A percentile compares a stretch with the other conserved stretches of the same genome.
phyloP scores from a whole-genome alignment of 1,140 invertebrate species.

The Musca domestica region DNA sequence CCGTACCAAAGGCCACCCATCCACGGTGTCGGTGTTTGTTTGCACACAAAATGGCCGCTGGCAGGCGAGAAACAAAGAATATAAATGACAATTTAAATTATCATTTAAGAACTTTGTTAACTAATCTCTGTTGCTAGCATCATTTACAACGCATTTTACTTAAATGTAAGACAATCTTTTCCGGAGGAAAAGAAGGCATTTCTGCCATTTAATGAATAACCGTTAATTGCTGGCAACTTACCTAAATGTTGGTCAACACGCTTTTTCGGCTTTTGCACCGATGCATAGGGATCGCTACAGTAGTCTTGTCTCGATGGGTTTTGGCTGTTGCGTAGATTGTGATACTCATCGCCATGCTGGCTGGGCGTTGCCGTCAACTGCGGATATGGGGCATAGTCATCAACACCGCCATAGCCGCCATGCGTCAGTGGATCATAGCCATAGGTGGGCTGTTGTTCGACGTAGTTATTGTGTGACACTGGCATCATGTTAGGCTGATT shows the following conservation, averaged over 20 bases:
- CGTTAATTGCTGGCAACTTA: slow-evolving; percentile 53
- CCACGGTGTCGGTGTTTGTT: no score
- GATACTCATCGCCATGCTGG: slow-evolving; percentile 66
- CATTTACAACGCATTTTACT: no score
- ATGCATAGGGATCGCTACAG: slow-evolving; percentile 79
- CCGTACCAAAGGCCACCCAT: no score
- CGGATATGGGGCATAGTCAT: slow-evolving; percentile 83
- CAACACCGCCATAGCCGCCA: slow-evolving; percentile 76
- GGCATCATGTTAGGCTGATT: slow-evolving; percentile 61
- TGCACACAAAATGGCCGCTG: no score
- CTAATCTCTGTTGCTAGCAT: no score
- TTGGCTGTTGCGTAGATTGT: slow-evolving; percentile 67
- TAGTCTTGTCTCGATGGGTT: slow-evolving; percentile 81
- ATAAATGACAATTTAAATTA: no score
- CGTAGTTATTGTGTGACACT: slow-evolving; percentile 57
- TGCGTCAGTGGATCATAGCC: slow-evolving; percentile 76
- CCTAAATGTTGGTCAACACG: slow-evolving; percentile 75
- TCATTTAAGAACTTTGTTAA: no score
- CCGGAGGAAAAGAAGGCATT: neutral
- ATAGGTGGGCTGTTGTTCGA: slow-evolving; percentile 64
- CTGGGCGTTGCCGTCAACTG: slow-evolving; percentile 68
- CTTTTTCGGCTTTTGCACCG: slow-evolving; percentile 84
- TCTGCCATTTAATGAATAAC: neutral
- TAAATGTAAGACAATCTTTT: no score
- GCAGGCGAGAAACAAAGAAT: no score